Evolutionary conservation across 2,888 invertebrate species (phyloP), one percentile per base, ranked within the genome.

Genomic region (Hecatera dysodea): DNA sequence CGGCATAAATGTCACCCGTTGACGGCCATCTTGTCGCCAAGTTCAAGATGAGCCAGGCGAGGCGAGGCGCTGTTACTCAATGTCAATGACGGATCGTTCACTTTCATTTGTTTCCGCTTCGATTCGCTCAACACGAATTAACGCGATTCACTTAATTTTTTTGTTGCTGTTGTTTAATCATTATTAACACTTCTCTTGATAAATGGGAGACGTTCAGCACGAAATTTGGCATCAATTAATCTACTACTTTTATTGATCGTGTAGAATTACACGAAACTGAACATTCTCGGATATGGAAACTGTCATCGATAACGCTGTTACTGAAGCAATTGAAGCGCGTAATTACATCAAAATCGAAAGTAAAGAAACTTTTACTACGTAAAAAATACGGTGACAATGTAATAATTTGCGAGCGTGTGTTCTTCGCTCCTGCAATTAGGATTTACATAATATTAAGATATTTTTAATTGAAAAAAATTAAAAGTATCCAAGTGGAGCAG

Each of bases 31-130:
- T 75, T 88, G 64, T 76, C 22, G 36, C 72, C 93, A 95, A 95
- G 95, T 94, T 95, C 95, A 95, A 95, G 95, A 95, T 89, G 92
- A 93, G 88, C 69, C 84, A 85, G 72, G 78, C 81, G 80, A 85
- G 74, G 78, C 1, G 85, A 86, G 82, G 84, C 83, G 88, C 80
- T 80, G 85, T 88, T 85, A 87, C 82, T 91, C 92, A 93, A 93
- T 93, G 93, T 93, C 94, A 94, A 91, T 93, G 92, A 91, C 93
- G 80, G 83, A 88, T 89, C 77, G 80, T 86, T 91, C 87, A 90
- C 93, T 93, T 93, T 94, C 92, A 72, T 89, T 88, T 67, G 80
- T 85, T 88, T 90, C 89, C 90, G 88, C 84, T 83, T 84, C 81
- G 86, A 80, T 82, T 79, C 64, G 36, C 62, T 39, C 61, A 81